phyloP scores from a whole-genome alignment of 2,113 vertebrate genomes.

The Coptodon bakossiorum region DNA sequence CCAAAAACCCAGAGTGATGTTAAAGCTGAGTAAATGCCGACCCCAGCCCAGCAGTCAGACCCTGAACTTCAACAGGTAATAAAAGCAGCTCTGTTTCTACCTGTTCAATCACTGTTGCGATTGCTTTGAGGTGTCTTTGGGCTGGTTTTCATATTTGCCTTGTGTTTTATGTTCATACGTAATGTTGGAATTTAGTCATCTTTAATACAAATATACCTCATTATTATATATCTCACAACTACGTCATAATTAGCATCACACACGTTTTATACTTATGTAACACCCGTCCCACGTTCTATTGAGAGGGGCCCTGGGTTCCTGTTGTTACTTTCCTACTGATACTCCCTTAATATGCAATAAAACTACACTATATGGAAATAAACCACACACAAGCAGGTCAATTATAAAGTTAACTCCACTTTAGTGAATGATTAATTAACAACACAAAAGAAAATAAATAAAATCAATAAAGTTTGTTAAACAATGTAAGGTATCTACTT shows the following conservation, averaged over 20 bases:
- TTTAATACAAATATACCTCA: not conserved
- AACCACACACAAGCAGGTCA: no score
- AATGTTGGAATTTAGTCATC: not conserved
- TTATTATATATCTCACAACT: not conserved
- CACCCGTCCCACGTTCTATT: no score
- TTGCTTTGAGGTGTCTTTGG: not conserved
- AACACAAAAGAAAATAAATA: no score
- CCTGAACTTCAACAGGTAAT: not conserved
- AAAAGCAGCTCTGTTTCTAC: not conserved
- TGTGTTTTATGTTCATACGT: not conserved
- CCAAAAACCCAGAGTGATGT: not conserved
- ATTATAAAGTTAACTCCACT: no score
- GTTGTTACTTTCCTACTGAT: no score
- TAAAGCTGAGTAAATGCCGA: not conserved
- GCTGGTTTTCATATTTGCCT: not conserved
- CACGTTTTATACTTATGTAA: rapidly evolving
- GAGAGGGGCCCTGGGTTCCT: no score
- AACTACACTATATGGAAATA: no score
- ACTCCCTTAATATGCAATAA: no score
- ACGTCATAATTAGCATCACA: not conserved
- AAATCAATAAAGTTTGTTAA: no score
- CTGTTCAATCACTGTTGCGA: not conserved
- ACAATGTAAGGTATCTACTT: no score
- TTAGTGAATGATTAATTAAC: no score
- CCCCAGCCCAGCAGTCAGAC: rapidly evolving